These are phyloP conservation scores for Bergia puertoricense DNA, from an alignment of 92 coral and sea anemone genomes.

Conservation along the genomic window DNA sequence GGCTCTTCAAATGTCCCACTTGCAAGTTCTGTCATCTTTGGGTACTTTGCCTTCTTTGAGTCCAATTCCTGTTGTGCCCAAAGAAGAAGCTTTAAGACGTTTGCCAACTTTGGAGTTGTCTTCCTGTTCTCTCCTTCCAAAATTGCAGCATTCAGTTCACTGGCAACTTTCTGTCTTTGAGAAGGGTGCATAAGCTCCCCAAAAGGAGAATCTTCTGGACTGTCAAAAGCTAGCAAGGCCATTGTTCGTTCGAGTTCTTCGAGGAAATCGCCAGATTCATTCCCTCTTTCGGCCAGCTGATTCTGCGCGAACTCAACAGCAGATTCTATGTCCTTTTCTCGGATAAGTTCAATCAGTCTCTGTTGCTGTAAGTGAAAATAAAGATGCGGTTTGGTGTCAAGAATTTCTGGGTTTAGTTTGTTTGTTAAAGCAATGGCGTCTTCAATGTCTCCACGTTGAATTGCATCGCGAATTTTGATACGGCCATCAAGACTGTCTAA, in stretches of 20 bases:
- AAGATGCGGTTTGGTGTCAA: conserved; percentile 86
- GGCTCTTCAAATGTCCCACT: conserved; percentile 88
- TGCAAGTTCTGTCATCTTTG: conserved; percentile 94
- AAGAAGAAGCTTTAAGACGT: conserved; percentile 83
- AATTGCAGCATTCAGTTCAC: conserved; percentile 98
- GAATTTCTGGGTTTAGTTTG: conserved; percentile 93
- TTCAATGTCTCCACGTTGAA: conserved; percentile 92
- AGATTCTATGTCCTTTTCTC: conserved; percentile 92
- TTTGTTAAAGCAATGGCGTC: conserved; percentile 93
- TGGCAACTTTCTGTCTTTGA: conserved; percentile 98
- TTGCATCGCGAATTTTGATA: conserved; percentile 94
- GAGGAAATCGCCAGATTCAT: conserved; percentile 89
- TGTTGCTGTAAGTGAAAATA: conserved; percentile 97
- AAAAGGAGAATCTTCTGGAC: conserved; percentile 95
- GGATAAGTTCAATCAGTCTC: conserved; percentile 90
- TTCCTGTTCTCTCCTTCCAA: conserved; percentile 88
- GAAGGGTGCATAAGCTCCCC: conserved; percentile 91
- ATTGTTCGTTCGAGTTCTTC: conserved; percentile 97
- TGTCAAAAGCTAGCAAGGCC: conserved; percentile 97
- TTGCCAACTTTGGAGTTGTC: conserved; percentile 89
- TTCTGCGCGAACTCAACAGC: conserved; percentile 99
- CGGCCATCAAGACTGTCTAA: conserved; percentile 91
- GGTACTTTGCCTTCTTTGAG: conserved; percentile 90
- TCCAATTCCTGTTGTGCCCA: conserved; percentile 98
- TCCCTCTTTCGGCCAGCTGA: conserved; percentile 96